Conservation (phyloP, 2,797 vertebrate species). For the Notoglanidium macrostoma region DNA sequence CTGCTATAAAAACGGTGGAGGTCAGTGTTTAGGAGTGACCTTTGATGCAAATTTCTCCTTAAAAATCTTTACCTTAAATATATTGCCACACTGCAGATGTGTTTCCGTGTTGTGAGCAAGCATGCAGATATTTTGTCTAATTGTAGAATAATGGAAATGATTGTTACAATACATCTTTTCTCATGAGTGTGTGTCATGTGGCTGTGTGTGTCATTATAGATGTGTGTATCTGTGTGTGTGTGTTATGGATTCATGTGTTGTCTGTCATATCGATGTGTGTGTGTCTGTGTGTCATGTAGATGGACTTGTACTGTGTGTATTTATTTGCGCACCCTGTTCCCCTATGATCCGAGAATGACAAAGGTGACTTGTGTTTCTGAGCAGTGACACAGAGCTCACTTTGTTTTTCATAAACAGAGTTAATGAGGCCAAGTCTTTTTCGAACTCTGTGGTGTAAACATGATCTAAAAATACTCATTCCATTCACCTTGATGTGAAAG, state of each 20-base stretch:
- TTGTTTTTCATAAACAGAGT: constrained; percentile 41
- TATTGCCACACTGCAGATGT: neutral
- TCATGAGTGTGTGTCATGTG: neutral
- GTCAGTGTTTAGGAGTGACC: constrained; percentile 68
- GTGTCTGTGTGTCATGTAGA: neutral
- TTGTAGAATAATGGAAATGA: neutral
- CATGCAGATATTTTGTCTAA: neutral
- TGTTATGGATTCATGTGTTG: too few relatives aligned
- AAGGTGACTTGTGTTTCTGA: constrained; percentile 28
- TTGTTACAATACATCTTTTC: neutral
- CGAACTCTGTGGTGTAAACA: constrained; percentile 31
- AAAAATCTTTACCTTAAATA: neutral
- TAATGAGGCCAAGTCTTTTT: neutral
- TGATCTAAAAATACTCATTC: constrained; percentile 14
- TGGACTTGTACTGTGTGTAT: neutral
- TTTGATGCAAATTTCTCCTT: neutral
- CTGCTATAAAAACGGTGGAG: constrained; percentile 99
- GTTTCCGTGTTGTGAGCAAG: neutral
- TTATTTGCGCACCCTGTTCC: neutral
- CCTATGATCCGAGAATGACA: neutral
- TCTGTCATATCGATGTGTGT: too few relatives aligned
- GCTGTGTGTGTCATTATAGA: neutral
- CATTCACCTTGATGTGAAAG: constrained; percentile 29
- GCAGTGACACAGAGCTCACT: neutral
- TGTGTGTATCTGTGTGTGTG: neutral